These are phyloP conservation scores for Parnassius apollo DNA, from an alignment of 2,888 invertebrate species.

Conservation along the genomic window DNA sequence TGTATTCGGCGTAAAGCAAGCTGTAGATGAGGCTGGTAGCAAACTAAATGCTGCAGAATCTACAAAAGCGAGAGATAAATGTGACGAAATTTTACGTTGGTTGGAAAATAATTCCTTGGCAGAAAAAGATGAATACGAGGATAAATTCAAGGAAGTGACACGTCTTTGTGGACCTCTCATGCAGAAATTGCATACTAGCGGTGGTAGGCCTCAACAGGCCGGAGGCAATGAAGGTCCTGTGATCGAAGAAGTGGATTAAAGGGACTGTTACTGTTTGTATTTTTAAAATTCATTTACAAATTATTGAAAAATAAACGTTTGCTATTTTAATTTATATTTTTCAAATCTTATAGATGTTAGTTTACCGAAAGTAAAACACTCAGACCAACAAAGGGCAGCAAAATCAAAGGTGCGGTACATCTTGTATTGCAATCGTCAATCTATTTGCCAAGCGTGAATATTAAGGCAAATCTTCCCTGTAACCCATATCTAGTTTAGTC, in stretches of 20 bases:
- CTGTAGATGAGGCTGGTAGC: conserved; percentile 80
- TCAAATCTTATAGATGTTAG: too few species aligned
- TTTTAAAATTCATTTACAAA: too few species aligned
- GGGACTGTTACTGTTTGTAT: background rate
- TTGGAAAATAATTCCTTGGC: conserved; percentile 84
- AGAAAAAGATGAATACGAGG: conserved; percentile 84
- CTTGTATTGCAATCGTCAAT: too few species aligned
- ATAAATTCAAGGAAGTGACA: conserved; percentile 63
- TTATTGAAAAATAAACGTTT: too few species aligned
- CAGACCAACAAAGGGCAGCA: too few species aligned
- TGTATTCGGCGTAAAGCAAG: conserved; percentile 85
- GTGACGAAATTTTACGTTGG: conserved; percentile 83
- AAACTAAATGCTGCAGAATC: conserved; percentile 83
- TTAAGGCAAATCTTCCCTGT: too few species aligned
- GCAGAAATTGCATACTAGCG: conserved; percentile 74
- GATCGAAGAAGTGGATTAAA: conserved; percentile 81
- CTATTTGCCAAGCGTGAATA: too few species aligned
- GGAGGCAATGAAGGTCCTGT: conserved; percentile 64
- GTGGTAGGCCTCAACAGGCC: conserved; percentile 31
- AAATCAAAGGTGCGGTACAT: too few species aligned
- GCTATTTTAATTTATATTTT: too few species aligned
- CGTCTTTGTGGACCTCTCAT: conserved; percentile 76
- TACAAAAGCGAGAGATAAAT: conserved; percentile 66
- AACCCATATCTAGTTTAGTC: too few species aligned
- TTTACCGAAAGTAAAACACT: too few species aligned